phyloP scores from a whole-genome alignment of 2,797 vertebrate species.

The Crocodylus rhombifer region DNA sequence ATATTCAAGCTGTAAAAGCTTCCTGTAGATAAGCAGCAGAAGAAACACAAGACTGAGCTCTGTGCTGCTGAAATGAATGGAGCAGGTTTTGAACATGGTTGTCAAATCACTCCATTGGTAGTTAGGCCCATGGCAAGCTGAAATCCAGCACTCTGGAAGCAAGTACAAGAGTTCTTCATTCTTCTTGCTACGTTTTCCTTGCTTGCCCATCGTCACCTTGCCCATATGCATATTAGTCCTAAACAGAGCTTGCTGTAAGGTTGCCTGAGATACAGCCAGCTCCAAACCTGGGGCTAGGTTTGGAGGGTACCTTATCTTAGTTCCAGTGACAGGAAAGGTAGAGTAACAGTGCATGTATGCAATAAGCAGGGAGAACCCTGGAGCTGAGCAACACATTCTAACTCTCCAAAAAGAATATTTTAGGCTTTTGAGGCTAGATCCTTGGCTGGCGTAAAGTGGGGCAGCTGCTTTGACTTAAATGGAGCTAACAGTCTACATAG shows the following conservation, averaged over 20 bases:
- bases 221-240: neutral
- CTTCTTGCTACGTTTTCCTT: neutral
- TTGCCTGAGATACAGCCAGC: fast-evolving
- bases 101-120: conserved; percentile 51
- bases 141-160: conserved; percentile 57
- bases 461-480: conserved; percentile 5
- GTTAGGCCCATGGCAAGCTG: conserved; percentile 52
- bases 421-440: neutral
- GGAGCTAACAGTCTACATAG: conserved; percentile 1
- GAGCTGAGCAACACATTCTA: neutral
- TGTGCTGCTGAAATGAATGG: conserved; percentile 56
- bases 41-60: conserved; percentile 11
- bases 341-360: neutral
- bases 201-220: neutral
- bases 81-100: conserved; percentile 60
- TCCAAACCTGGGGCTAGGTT: neutral
- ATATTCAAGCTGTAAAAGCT: conserved; percentile 72
- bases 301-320: no score
- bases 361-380: fast-evolving
- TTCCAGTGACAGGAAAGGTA: fast-evolving
- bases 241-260: fast-evolving
- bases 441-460: neutral
- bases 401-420: neutral
- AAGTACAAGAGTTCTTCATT: conserved; percentile 24
- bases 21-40: conserved; percentile 60